Base-by-base conservation (phyloP, 53 echinoderm and acorn worm genomes). In the Apostichopus leukothele region DNA sequence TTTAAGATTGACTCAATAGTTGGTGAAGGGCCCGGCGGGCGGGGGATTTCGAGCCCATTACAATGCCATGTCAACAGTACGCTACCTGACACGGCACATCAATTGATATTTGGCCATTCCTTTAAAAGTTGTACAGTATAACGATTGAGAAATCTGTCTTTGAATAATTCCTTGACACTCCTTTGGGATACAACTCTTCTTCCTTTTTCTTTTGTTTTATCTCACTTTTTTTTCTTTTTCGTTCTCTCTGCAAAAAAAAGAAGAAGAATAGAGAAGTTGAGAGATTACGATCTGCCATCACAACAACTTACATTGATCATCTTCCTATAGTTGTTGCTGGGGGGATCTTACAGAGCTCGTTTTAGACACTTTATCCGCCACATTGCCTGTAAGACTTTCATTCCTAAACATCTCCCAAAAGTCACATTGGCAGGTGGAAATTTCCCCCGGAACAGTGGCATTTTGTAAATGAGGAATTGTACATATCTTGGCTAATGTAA, bases 381-480 rank as follows among this genome's bases (percentile, higher is more conserved):
- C 16, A 16, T 16, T 13, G 63, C 63, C 63, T 13, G 63, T 16
- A 63, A 63, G 63, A 63, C 16, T 11, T 63, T 63, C 63, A 63
- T 63, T 63, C 16, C 12, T 63, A 6, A 63, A 63, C 12, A 8
- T 63, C 63, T 63, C 16, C 63, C 10, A 7, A 16, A 16, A 63
- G 63, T 13, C 16, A 16, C 63, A 13, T 63, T 16, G 63, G 9
- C 63, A 63, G 63, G 63, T 63, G 63, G 63, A 63, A 9, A 7
- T 63, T 39, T 39, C 39, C 63, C 63, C 63, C 63, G 16, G 63
- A 63, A 63, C 16, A 63, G 63, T 16, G 11, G 63, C 63, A 63
- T 63, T 9, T 63, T 63, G 63, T 7, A 63, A 79, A 79, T 79
- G 50, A 79, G 53, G 79, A 79, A 8, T 51, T 50, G 51, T 53